These are phyloP conservation scores for Drosophila tripunctata DNA, from an alignment of 2,888 invertebrate species.

Conservation along the genomic window DNA sequence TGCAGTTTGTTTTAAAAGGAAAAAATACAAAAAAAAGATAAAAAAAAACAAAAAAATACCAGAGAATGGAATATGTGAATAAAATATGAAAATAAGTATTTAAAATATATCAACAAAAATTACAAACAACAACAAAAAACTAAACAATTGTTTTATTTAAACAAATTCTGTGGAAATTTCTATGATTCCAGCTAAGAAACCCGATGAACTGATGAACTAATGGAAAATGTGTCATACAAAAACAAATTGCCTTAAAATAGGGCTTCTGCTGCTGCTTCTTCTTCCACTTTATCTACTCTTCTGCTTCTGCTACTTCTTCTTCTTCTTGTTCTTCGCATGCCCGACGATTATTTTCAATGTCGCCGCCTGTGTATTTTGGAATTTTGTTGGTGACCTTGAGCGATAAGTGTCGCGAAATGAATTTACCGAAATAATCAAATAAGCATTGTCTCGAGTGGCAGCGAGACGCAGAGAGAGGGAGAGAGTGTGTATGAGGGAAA, in stretches of 20 bases:
- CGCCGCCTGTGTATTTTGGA: conserved; percentile 65
- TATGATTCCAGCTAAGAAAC: not conserved
- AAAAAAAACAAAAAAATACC: conserved; percentile 19
- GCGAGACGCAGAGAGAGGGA: not conserved
- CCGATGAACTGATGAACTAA: too few species aligned
- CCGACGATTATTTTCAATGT: conserved; percentile 73
- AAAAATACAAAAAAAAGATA: not conserved
- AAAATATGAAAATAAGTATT: conserved; percentile 73
- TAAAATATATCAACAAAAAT: conserved; percentile 74
- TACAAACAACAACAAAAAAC: conserved; percentile 40
- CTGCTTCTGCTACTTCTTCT: not conserved
- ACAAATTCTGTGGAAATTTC: not conserved
- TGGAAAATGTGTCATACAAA: conserved; percentile 35
- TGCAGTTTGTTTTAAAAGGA: conserved; percentile 76
- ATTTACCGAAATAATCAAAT: conserved; percentile 77
- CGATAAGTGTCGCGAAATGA: conserved; percentile 79
- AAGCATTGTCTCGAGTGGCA: conserved; percentile 23
- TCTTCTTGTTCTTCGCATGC: conserved; percentile 19
- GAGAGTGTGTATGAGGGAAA: conserved; percentile 16
- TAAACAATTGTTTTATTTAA: conserved; percentile 2
- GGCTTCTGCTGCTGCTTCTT: conserved; percentile 7
- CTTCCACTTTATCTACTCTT: not conserved
- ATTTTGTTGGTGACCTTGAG: conserved; percentile 82
- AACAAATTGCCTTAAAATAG: not conserved
- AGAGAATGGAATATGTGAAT: conserved; percentile 73